These are phyloP conservation scores for Ypsolopha scabrella DNA, from an alignment of 2,888 invertebrate genomes.

Conservation along the genomic window DNA sequence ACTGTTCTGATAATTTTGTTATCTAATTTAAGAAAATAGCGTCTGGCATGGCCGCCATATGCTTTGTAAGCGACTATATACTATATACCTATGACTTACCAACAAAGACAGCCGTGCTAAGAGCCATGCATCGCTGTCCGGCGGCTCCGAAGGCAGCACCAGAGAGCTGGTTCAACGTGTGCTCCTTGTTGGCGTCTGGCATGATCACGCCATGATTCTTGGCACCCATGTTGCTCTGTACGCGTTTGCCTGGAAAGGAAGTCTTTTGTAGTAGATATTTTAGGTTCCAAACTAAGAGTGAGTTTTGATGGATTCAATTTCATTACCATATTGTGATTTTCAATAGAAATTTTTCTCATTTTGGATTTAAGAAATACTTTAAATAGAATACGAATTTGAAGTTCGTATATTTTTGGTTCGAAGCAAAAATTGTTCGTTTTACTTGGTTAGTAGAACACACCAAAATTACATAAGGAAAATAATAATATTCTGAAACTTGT, in stretches of 20 bases:
- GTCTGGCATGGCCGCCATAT: too few species aligned
- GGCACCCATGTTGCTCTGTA: constrained; percentile 99
- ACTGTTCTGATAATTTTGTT: not conserved
- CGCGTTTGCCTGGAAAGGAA: constrained; percentile 75
- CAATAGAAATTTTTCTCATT: too few species aligned
- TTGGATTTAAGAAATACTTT: too few species aligned
- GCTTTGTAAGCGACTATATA: too few species aligned
- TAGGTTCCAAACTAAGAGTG: not conserved
- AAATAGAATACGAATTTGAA: too few species aligned
- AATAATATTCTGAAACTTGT: too few species aligned
- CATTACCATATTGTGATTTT: too few species aligned
- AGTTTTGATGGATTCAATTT: too few species aligned
- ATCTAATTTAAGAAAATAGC: not conserved
- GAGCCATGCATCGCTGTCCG: constrained; percentile 99
- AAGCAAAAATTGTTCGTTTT: too few species aligned
- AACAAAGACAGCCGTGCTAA: constrained; percentile 94
- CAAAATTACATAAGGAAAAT: too few species aligned
- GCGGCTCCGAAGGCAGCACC: constrained; percentile 99
- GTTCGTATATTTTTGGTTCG: too few species aligned
- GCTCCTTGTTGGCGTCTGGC: constrained; percentile 98
- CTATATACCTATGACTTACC: constrained; percentile 50
- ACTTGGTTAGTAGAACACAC: too few species aligned
- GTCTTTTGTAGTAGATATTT: not conserved
- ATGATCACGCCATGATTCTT: constrained; percentile 98
- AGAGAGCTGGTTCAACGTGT: constrained; percentile 89